Conservation (phyloP, 2,888 invertebrate species). For the Anthoptus insignis region DNA sequence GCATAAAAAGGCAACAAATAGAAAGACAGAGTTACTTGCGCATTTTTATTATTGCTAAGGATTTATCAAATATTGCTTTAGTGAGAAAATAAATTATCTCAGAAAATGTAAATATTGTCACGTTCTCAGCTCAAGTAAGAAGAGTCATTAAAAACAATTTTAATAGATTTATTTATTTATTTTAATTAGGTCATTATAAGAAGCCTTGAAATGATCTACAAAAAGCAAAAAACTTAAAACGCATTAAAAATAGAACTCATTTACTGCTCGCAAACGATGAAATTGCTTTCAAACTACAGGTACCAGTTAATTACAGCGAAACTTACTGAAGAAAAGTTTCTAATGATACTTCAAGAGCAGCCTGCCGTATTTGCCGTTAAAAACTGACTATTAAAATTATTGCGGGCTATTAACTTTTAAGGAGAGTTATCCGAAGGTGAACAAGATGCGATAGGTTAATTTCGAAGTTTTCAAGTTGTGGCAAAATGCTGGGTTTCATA, state of each 20-base stretch:
- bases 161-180: too few relatives aligned
- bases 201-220: neutral
- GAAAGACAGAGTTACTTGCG: too few relatives aligned
- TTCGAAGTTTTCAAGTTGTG: conserved; percentile 44
- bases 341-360: conserved; percentile 29
- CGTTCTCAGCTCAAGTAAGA: too few relatives aligned
- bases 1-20: too few relatives aligned
- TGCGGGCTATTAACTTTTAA: conserved; percentile 41
- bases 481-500: conserved; percentile 50
- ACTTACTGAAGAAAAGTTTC: conserved; percentile 27
- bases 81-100: too few relatives aligned
- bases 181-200: neutral
- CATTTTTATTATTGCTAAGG: too few relatives aligned
- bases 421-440: conserved; percentile 54
- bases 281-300: conserved; percentile 32
- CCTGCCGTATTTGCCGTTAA: conserved; percentile 14
- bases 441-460: conserved; percentile 49
- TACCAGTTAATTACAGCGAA: conserved; percentile 35
- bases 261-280: conserved; percentile 28
- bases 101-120: too few relatives aligned
- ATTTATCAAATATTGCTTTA: too few relatives aligned
- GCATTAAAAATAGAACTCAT: conserved; percentile 26
- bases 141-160: too few relatives aligned
- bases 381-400: conserved; percentile 30
- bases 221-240: conserved; percentile 5